A percentile compares a stretch with the other conserved stretches of the same genome.
phyloP scores from a whole-genome alignment of 2,888 invertebrate species.

The Uloborus plumipes region DNA sequence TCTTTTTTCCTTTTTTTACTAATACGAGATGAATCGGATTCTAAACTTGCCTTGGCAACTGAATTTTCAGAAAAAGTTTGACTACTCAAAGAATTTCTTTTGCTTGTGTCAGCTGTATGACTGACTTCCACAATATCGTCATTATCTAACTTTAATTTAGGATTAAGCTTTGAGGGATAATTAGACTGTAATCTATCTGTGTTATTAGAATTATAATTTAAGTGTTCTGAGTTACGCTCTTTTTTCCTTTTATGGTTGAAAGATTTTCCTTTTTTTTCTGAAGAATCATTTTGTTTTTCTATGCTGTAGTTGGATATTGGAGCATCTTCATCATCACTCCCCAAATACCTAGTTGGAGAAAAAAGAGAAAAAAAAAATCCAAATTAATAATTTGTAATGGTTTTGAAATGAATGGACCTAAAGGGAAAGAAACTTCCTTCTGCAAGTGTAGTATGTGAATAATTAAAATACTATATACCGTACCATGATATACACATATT shows the following conservation, averaged over 20 bases:
- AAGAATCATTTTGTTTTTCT: neutral
- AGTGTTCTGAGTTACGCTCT: neutral
- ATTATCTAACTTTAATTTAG: neutral
- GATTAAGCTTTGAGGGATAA: neutral
- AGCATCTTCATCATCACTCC: slow-evolving; percentile 49
- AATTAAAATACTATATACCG: too few relatives aligned
- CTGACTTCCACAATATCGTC: neutral
- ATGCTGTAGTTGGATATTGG: too few relatives aligned
- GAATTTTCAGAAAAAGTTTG: too few relatives aligned
- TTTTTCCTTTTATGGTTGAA: slow-evolving; percentile 5
- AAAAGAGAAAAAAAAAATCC: neutral
- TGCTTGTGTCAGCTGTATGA: neutral
- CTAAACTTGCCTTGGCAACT: too few relatives aligned
- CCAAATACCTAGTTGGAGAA: slow-evolving; percentile 46
- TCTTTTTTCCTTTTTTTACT: too few relatives aligned
- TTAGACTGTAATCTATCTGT: too few relatives aligned
- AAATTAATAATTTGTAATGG: too few relatives aligned
- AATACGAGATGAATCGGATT: too few relatives aligned
- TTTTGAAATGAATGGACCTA: too few relatives aligned
- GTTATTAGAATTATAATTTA: neutral
- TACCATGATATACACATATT: too few relatives aligned
- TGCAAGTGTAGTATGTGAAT: too few relatives aligned
- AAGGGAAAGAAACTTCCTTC: too few relatives aligned
- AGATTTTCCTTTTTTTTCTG: neutral
- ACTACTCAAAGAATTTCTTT: neutral